Evolutionary conservation across 2,113 vertebrate species (phyloP).

Genomic region (Paedocypris sp.): DNA sequence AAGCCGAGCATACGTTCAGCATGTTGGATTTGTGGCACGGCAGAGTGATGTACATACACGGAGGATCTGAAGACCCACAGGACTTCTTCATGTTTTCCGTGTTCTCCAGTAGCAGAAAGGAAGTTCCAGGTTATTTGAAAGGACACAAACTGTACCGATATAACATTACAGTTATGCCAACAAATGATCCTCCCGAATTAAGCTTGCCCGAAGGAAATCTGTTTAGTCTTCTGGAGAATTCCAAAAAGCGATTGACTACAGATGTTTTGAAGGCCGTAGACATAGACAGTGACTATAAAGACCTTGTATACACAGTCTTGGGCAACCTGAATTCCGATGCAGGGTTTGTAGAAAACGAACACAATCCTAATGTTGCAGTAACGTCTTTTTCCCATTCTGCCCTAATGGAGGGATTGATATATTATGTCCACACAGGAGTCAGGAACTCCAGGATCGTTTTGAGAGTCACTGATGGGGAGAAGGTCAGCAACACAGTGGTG

Average conservation of each 20-base stretch:
- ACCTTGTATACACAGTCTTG: constrained; percentile 69
- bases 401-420: constrained; percentile 63
- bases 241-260: constrained; percentile 68
- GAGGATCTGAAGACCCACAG: constrained; percentile 69
- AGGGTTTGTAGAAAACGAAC: constrained; percentile 74
- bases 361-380: constrained; percentile 58
- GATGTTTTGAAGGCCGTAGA: constrained; percentile 68
- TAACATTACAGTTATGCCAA: constrained; percentile 67
- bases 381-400: constrained; percentile 65
- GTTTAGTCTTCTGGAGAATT: constrained; percentile 71
- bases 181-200: constrained; percentile 76
- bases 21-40: constrained; percentile 73
- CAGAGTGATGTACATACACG: constrained; percentile 74
- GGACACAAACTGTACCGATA: constrained; percentile 58
- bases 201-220: constrained; percentile 73
- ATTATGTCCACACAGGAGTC: constrained; percentile 69
- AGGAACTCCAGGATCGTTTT: constrained; percentile 77
- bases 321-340: constrained; percentile 71
- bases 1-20: constrained; percentile 67
- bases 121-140: constrained; percentile 59
- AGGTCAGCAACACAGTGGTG: constrained; percentile 79
- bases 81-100: constrained; percentile 78
- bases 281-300: constrained; percentile 60
- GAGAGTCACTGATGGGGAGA: constrained; percentile 77
- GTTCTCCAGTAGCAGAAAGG: constrained; percentile 62